Evolutionary conservation across 2,113 vertebrate species (phyloP), one percentile per base, ranked within the genome.

Genomic region (Peromyscus leucopus): DNA sequence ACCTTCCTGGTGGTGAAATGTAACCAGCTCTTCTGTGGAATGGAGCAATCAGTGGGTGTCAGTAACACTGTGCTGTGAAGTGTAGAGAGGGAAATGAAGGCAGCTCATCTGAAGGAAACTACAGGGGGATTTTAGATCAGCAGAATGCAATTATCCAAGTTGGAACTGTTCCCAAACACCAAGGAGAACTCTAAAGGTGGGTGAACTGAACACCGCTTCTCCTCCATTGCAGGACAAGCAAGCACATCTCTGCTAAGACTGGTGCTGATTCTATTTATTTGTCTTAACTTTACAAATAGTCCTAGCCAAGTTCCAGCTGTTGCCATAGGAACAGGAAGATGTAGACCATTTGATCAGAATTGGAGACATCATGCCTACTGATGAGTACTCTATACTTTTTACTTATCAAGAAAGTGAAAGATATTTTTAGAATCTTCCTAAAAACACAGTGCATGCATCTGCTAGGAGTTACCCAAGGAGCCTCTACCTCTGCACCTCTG

Each of bases 121-220:
- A 84, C 86, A 61, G 88, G 94, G 92, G 88, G 90, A 97, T 93
- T 97, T 96, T 69, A 97, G 80, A 96, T 92, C 94, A 89, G 94
- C 84, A 88, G 90, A 97, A 91, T 96, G 97, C 75, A 97, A 96
- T 98, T 97, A 98, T 83, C 90, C 92, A 94, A 79, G 33, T 89
- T 95, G 86, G 93, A 97, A 87, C 39, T 80, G 75, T 72, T 95
- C 97, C 95, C 96, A 82, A 88, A 95, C 89, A 84, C 93, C 72
- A 92, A 97, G 91, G 95, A 7, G 51, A 91, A 90, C 26, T 85
- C 71, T 90, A 90, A 97, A 97, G 93, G 97, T 98, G 59, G 87
- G 75, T 84, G 87, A 96, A 97, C 89, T 76, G 74, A 96, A 93
- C 63, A 84, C 78, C 57, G 42, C 78, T 95, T 80, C 91, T 96